Conservation (phyloP, 2,888 invertebrate genomes). For the Agrilus biguttatus region DNA sequence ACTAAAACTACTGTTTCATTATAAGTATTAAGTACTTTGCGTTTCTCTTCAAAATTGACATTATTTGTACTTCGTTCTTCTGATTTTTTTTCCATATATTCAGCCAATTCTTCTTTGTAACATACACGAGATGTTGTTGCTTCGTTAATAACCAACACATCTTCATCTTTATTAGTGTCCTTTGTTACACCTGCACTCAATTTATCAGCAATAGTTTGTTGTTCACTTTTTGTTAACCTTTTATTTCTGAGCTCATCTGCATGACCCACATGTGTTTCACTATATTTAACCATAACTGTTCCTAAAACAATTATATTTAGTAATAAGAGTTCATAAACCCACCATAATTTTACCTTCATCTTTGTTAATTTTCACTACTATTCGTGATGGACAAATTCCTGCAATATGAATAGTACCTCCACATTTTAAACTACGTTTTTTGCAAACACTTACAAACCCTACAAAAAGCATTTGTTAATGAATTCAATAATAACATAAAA, state of each 20-base stretch:
- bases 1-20: no score
- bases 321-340: neutral
- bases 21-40: no score
- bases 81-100: no score
- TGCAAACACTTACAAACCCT: constrained; percentile 3
- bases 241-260: constrained; percentile 7
- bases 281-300: constrained; percentile 6
- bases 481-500: neutral
- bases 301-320: constrained; percentile 4
- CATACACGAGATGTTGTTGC: no score
- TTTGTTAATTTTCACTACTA: constrained; percentile 1
- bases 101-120: no score
- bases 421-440: constrained; percentile 4
- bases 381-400: constrained; percentile 8
- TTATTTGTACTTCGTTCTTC: no score
- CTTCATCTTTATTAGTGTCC: no score
- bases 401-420: constrained; percentile 6
- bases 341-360: constrained; percentile 1
- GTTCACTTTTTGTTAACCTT: constrained; percentile 8
- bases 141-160: no score
- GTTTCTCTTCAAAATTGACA: no score
- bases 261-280: constrained; percentile 11
- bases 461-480: neutral
- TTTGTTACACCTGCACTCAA: constrained; percentile 3
- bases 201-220: constrained; percentile 6